Conservation (phyloP, 1,140 invertebrate genomes). For the Oryctes rhinoceros region DNA sequence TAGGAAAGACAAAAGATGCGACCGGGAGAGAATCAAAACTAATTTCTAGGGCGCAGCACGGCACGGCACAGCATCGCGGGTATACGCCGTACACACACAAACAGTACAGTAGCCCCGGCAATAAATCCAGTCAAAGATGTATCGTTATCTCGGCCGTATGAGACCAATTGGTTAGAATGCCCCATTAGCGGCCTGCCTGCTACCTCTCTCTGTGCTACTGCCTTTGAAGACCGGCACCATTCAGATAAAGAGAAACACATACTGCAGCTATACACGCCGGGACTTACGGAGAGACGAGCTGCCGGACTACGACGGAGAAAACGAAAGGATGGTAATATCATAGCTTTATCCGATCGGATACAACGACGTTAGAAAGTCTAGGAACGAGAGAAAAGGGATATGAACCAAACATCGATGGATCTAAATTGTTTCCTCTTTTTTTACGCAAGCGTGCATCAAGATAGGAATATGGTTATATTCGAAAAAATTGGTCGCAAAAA, state of each 20-base stretch:
- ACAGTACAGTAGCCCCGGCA: slow-evolving; percentile 52
- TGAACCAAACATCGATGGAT: background rate
- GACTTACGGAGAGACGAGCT: background rate
- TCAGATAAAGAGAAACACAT: slow-evolving; percentile 26
- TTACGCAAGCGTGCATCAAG: too few relatives aligned
- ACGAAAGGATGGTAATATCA: too few relatives aligned
- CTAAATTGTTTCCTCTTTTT: too few relatives aligned
- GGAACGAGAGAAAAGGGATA: background rate
- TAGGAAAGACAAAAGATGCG: slow-evolving; percentile 38
- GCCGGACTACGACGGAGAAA: too few relatives aligned
- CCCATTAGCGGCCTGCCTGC: slow-evolving; percentile 53
- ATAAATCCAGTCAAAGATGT: slow-evolving; percentile 54
- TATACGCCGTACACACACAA: background rate
- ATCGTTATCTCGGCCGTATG: slow-evolving; percentile 53
- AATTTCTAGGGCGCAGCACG: slow-evolving; percentile 37
- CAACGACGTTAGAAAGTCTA: background rate
- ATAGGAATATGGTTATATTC: too few relatives aligned
- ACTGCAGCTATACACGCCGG: background rate
- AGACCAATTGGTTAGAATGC: slow-evolving; percentile 56
- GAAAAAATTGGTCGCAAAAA: too few relatives aligned
- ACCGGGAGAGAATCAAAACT: slow-evolving; percentile 30
- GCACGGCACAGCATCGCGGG: background rate
- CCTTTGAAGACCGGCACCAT: slow-evolving; percentile 28
- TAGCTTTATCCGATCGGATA: too few relatives aligned
- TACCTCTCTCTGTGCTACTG: slow-evolving; percentile 38